phyloP scores from a whole-genome alignment of 2,113 vertebrate genomes.

The Sturnus vulgaris region DNA sequence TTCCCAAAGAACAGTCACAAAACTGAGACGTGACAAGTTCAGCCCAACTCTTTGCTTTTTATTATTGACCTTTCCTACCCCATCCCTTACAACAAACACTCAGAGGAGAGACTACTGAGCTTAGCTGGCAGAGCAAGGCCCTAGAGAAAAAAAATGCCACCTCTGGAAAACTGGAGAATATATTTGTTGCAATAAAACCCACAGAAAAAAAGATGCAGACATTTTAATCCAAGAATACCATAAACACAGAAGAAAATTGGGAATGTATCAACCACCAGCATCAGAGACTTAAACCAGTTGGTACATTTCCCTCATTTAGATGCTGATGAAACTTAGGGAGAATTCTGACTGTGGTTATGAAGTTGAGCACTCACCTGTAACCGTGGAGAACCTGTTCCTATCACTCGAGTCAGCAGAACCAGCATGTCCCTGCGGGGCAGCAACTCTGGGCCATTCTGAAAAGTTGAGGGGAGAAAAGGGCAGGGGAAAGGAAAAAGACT shows the following conservation, averaged over 20 bases:
- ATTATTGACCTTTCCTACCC: not conserved
- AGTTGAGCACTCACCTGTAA: constrained; percentile 81
- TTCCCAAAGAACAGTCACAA: not conserved
- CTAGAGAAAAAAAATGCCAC: not conserved
- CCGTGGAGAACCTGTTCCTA: constrained; percentile 83
- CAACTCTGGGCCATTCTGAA: constrained; percentile 90
- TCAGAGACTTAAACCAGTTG: not conserved
- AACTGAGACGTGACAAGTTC: not conserved
- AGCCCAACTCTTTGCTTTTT: not conserved
- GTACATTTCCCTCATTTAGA: not conserved
- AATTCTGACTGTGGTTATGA: not conserved
- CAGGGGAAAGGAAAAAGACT: not conserved
- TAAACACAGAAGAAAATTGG: not conserved
- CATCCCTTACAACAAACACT: not conserved
- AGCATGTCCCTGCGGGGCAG: constrained; percentile 92
- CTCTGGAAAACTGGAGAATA: not conserved
- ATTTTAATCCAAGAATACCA: not conserved
- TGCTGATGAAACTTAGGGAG: not conserved
- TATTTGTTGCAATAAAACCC: not conserved
- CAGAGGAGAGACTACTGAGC: not conserved
- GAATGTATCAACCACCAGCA: not conserved
- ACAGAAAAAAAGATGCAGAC: not conserved
- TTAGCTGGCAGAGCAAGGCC: not conserved
- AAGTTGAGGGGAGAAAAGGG: not conserved
- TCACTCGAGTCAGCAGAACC: constrained; percentile 84